phyloP scores from a whole-genome alignment of 2,113 vertebrate genomes.

The Uropsilus gracilis region DNA sequence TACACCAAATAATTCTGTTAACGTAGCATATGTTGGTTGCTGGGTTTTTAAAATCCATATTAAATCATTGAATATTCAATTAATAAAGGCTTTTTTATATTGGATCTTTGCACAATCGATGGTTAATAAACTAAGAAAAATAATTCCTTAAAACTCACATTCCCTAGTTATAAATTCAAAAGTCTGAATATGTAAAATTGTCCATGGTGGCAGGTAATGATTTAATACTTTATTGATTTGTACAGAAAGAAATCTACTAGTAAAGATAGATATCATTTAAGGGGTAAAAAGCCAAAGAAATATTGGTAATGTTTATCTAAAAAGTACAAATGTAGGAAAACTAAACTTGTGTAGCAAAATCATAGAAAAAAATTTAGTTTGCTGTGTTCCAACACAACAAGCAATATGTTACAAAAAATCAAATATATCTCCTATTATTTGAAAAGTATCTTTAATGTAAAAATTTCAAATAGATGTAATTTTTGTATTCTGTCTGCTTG shows the following conservation, averaged over 20 bases:
- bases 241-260: not conserved
- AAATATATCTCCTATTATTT: not conserved
- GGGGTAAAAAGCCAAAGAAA: not conserved
- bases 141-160: not conserved
- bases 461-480: constrained; percentile 26
- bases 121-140: not conserved
- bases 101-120: not conserved
- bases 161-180: not conserved
- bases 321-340: not conserved
- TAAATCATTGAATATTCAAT: not conserved
- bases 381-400: not conserved
- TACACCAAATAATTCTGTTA: not conserved
- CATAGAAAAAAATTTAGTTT: not conserved
- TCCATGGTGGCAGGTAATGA: not conserved
- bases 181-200: not conserved
- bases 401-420: not conserved
- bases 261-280: not conserved
- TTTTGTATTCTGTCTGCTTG: not conserved
- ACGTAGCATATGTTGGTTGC: not conserved
- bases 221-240: not conserved
- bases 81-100: not conserved
- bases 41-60: not conserved
- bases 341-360: not conserved
- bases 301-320: not conserved
- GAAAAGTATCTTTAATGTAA: not conserved